Evolutionary conservation across 2,113 vertebrate species (phyloP).

Genomic region (Varanus komodoensis): DNA sequence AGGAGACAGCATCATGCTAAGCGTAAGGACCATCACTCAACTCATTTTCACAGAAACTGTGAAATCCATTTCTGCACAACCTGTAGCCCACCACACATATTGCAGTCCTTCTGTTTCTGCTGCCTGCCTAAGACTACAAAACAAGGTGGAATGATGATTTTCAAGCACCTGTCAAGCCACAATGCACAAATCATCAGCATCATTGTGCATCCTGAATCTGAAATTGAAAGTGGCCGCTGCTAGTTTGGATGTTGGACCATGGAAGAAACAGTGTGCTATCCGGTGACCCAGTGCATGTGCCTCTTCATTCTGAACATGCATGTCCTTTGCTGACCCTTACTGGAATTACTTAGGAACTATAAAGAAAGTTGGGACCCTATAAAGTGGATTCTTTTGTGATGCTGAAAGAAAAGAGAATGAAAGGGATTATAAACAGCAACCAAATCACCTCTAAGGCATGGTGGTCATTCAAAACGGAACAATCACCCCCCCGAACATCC

Average conservation of each 20-base stretch:
- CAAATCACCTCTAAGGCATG: background rate
- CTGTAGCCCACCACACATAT: background rate
- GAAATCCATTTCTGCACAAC: background rate
- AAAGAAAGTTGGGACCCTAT: background rate
- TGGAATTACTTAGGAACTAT: background rate
- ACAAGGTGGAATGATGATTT: background rate
- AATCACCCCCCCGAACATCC: accelerated
- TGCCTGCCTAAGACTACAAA: background rate
- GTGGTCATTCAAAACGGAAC: background rate
- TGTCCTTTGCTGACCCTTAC: background rate
- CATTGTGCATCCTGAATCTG: background rate
- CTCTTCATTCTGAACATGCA: too few relatives aligned
- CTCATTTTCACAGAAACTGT: background rate
- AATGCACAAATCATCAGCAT: background rate
- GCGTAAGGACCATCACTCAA: background rate
- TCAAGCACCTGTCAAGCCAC: background rate
- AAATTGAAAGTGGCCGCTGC: too few relatives aligned
- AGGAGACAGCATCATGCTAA: background rate
- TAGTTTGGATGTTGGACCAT: background rate
- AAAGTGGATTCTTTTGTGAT: background rate
- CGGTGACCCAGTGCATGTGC: too few relatives aligned
- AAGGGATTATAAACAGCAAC: background rate
- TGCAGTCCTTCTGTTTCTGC: background rate
- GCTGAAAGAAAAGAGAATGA: background rate
- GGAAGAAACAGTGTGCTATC: background rate